phyloP scores from a whole-genome alignment of 2,797 vertebrate species.

The Hydrolagus colliei region DNA sequence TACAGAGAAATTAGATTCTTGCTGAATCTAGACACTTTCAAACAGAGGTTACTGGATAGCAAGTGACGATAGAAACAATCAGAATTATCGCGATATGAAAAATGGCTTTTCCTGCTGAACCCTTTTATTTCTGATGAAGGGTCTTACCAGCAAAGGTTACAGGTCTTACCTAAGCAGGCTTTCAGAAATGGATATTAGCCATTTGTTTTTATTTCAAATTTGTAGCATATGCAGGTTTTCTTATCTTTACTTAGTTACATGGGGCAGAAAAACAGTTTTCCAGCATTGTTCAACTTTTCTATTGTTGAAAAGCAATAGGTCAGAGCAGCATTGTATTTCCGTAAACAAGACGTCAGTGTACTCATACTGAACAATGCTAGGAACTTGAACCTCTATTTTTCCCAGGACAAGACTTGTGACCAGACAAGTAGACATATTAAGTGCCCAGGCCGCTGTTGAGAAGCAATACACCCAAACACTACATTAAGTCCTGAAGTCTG shows the following conservation, averaged over 20 bases:
- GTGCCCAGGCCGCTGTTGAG: neutral
- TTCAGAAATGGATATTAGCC: no score
- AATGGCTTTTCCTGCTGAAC: no score
- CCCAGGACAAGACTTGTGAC: neutral
- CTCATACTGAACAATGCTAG: neutral
- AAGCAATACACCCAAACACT: neutral
- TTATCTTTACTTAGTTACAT: neutral
- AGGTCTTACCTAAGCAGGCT: no score
- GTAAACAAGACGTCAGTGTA: neutral
- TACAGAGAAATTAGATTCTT: no score
- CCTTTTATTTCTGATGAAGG: no score
- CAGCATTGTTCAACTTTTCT: neutral
- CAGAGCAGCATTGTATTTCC: neutral
- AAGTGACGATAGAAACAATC: no score
- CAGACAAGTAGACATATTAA: neutral
- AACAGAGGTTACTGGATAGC: no score
- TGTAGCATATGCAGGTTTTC: no score
- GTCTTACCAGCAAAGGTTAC: no score
- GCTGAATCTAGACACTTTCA: no score
- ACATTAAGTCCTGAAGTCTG: neutral
- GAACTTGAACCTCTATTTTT: neutral
- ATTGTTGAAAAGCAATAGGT: slow-evolving; percentile 7
- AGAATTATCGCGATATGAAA: no score
- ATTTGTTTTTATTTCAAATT: no score
- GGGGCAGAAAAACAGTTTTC: neutral